Percentiles rank a stretch among this genome's conserved stretches.
Evolutionary conservation across 2,888 invertebrate genomes (phyloP).

Genomic region (Bembecia ichneumoniformis): DNA sequence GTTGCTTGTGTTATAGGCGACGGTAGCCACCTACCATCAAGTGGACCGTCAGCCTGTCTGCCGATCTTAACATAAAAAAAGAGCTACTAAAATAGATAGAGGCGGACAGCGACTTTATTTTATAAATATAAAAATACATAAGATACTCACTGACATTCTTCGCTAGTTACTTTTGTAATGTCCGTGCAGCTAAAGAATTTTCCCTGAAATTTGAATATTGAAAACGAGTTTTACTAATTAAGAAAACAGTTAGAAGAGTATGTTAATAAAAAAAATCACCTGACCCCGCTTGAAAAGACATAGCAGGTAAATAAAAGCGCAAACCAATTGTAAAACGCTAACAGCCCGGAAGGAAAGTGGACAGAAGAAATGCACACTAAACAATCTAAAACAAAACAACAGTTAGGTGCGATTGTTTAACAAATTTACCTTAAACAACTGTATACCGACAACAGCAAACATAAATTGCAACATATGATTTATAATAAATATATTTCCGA

Average conservation of each 20-base stretch:
- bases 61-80: no score
- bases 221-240: constrained; percentile 4
- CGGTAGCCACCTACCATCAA: no score
- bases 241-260: constrained; percentile 7
- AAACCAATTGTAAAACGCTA: constrained; percentile 3
- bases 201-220: constrained; percentile 77
- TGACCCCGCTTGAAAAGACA: constrained; percentile 28
- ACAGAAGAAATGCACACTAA: no score
- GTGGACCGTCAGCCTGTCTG: no score
- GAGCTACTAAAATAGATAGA: no score
- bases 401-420: background rate
- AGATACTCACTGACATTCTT: constrained; percentile 88
- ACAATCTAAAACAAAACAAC: no score
- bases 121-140: no score
- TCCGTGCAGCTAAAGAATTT: constrained; percentile 96
- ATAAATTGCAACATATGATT: constrained; percentile 99
- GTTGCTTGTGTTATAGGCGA: no score
- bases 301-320: constrained; percentile 1
- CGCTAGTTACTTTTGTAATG: constrained; percentile 88
- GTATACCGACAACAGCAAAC: constrained; percentile 99
- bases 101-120: no score
- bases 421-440: constrained; percentile 92
- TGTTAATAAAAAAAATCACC: constrained; percentile 21
- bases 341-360: background rate
- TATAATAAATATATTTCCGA: constrained; percentile 99